Evolutionary conservation across 2,797 vertebrate genomes (phyloP).

Genomic region (Austrolebias charrua): DNA sequence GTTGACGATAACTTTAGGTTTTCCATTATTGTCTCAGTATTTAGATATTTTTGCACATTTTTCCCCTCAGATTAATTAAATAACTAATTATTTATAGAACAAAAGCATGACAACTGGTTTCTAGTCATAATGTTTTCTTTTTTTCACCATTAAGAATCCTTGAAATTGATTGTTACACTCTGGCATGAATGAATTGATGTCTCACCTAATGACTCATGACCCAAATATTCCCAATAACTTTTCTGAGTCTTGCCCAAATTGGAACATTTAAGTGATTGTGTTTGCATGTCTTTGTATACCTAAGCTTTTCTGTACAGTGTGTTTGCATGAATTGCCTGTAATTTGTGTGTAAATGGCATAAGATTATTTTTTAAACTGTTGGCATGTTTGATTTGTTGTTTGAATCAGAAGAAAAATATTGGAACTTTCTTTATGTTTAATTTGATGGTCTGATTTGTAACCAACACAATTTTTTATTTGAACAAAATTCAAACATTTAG

Average conservation of each 20-base stretch:
- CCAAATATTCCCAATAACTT: conserved; percentile 20
- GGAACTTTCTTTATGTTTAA: conserved; percentile 9
- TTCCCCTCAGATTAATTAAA: background rate
- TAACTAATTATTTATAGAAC: background rate
- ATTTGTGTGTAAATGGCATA: conserved; percentile 9
- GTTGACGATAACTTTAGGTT: too few relatives aligned
- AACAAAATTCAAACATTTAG: conserved; percentile 11
- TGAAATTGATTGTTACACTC: conserved; percentile 19
- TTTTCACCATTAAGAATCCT: background rate
- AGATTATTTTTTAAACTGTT: conserved; percentile 24
- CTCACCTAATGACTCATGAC: background rate
- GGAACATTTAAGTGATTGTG: conserved; percentile 2
- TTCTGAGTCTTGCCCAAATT: conserved; percentile 21
- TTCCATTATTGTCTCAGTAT: background rate
- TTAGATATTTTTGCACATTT: background rate
- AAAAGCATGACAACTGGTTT: background rate
- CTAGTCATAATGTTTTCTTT: conserved; percentile 2
- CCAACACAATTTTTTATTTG: conserved; percentile 7
- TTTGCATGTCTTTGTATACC: conserved; percentile 41
- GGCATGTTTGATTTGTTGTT: conserved; percentile 26
- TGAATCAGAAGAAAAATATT: conserved; percentile 9
- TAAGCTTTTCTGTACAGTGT: conserved; percentile 12
- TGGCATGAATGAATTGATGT: conserved; percentile 7
- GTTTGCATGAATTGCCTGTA: conserved; percentile 48
- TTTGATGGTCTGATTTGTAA: conserved; percentile 25